Base-by-base conservation (phyloP, 2,113 vertebrate species). In the Trematomus loennbergii region DNA sequence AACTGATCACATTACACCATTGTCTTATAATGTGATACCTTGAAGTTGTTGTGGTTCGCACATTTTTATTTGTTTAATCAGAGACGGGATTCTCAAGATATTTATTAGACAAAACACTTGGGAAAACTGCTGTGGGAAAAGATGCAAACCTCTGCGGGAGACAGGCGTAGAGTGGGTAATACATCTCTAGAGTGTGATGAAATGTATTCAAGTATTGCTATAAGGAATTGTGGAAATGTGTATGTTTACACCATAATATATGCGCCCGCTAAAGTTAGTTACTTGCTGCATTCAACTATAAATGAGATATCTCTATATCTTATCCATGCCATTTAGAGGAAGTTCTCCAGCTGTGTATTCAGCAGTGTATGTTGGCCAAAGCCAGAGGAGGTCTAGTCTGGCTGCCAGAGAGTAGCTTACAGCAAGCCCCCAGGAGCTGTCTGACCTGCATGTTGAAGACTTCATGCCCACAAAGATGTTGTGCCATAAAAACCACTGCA, bases 331-430 rank as follows among this genome's bases (percentile, higher is more conserved):
- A 18, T 72, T 57, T 59, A 13, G 48, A 40, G 5, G 52, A 43
- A 57, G 33, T 22, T 18, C 17, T 59, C 18, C 16, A 5, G 29
- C 29, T 59, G 67, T 48, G 57, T 52, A 59, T 58, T 73, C 73
- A 69, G 75, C 63, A 69, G 77, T 55, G 67, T 57, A 55, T 60
- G 45, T 40, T 68, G 49, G 64, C 52, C 43, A 15, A 40, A 65
- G 60, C 54, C 62, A 62, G 61, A 65, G 20, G 68, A 63, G 46
- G 40, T 54, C 11, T 6, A 59, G 48, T 29, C 1, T 36, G 10
- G 36, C 61, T 78, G 45, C 22, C 53, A 64, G 58, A 72, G 63
- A 58, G 45, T 40, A 67, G 83, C 73, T 69, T 53, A 33, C 68
- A 74, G 83, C 58, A 10, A 74, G 48, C 46, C 49, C 46, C 5